Base-by-base conservation (phyloP, 2,888 invertebrate genomes). In the Nemapogon koenigi region DNA sequence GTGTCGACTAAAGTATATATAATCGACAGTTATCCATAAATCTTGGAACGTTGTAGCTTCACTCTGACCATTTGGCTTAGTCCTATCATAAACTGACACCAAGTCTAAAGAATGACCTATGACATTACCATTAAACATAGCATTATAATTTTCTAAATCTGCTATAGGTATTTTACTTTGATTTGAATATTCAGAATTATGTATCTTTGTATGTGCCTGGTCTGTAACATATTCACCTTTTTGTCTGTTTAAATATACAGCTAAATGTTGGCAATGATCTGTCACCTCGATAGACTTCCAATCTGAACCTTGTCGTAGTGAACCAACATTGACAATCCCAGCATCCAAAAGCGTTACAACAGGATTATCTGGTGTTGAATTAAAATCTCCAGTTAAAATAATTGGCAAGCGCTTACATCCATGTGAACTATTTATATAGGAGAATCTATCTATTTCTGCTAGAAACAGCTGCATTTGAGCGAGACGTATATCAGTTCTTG, bases 351-450 rank as follows among this genome's bases (percentile, higher is more conserved):
- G 82, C 39, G 82, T 66, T 51, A 90, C 86, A 1, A 94, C 83
- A 2, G 85, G 82, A 27, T 91, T 88, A 29, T 83, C 63, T 0
- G 94, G 93, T 40, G 83, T 75, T 2, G 91, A 85, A 67, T 98
- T 99, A 44, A 98, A 90, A 66, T 99, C 99, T 0, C 99, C 99
- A 3, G 93, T 90, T 42, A 98, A 48, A 41, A 99, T 86, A 3
- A 93, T 83, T 0, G 97, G 95, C 26, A 86, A 60, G 55, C 91
- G 88, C 3, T 66, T 62, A 0, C 71, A 57, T 22, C n/a, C n/a
- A n/a, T n/a, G n/a, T n/a, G n/a, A n/a, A 27, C 57, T 57, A 27
- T 46, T 47, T 41, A 64, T 62, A 51, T 81, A 87, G 0, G 92
- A 85, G 47, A 93, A 83, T 49, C 89, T 80, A 47, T 94, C 91